A percentile compares a stretch with the other conserved stretches of the same genome.
phyloP scores from a whole-genome alignment of 2,113 vertebrate species.

The Mirounga angustirostris region DNA sequence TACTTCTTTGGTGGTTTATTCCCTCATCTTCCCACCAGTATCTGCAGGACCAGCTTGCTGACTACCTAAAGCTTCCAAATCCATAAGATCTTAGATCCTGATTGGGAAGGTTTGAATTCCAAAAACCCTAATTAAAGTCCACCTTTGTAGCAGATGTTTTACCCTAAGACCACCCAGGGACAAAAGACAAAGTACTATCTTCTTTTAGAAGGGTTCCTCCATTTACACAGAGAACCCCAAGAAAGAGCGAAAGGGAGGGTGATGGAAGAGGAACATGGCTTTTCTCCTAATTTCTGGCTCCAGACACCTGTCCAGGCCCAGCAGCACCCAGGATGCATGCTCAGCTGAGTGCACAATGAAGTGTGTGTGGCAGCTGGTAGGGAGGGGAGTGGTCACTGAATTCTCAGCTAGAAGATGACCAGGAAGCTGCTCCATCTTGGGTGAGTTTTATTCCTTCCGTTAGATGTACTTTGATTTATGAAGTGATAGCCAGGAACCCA shows the following conservation, averaged over 20 bases:
- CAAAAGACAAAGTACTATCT: not conserved
- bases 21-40: not conserved
- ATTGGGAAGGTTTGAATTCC: not conserved
- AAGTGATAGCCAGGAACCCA: not conserved
- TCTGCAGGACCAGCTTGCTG: too few species aligned
- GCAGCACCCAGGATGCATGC: accelerated
- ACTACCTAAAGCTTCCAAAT: not conserved
- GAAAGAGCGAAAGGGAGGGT: not conserved
- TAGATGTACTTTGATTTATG: not conserved
- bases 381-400: not conserved
- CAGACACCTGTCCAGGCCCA: not conserved
- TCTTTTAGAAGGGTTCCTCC: not conserved
- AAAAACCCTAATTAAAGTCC: not conserved
- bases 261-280: not conserved
- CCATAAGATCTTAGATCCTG: not conserved
- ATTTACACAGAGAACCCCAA: not conserved
- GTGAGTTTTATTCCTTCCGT: not conserved
- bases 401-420: not conserved
- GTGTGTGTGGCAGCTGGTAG: accelerated
- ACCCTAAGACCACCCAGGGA: not conserved
- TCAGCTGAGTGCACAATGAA: not conserved
- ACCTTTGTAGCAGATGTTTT: not conserved
- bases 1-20: not conserved
- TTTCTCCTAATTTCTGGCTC: not conserved
- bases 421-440: not conserved